Evolutionary conservation across 2,797 vertebrate species (phyloP).

Genomic region (Ataeniobius toweri): DNA sequence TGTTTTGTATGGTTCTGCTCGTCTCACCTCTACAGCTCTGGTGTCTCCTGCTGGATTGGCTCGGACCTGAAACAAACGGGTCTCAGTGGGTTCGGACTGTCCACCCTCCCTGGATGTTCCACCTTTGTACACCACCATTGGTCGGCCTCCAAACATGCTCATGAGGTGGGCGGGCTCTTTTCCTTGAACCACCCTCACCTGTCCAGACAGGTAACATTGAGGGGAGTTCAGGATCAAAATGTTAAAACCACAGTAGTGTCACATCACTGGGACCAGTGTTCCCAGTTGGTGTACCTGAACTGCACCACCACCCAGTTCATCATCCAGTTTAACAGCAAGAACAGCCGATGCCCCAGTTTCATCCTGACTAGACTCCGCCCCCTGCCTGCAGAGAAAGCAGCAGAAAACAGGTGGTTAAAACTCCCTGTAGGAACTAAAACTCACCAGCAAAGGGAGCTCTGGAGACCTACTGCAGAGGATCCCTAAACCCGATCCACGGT

Average conservation of each 20-base stretch:
- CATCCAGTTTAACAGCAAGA: slow-evolving; percentile 67
- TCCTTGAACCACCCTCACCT: slow-evolving; percentile 90
- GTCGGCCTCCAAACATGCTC: slow-evolving; percentile 92
- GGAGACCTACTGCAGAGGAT: background rate
- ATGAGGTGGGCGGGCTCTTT: slow-evolving; percentile 96
- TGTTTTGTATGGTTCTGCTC: background rate
- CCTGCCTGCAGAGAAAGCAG: slow-evolving; percentile 67
- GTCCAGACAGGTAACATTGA: background rate
- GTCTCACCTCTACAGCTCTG: slow-evolving; percentile 91
- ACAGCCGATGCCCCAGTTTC: slow-evolving; percentile 66
- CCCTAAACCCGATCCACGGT: background rate
- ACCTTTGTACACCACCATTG: slow-evolving; percentile 92
- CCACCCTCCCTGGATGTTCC: slow-evolving; percentile 94
- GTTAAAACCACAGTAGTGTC: background rate
- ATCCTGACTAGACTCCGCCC: slow-evolving; percentile 68
- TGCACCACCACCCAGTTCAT: slow-evolving; percentile 63
- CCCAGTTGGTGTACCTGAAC: slow-evolving; percentile 63
- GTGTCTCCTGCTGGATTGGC: slow-evolving; percentile 90
- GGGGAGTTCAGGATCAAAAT: background rate
- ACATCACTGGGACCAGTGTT: background rate
- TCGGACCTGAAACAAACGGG: slow-evolving; percentile 94
- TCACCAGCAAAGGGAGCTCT: background rate
- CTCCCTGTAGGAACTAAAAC: background rate
- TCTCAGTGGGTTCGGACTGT: slow-evolving; percentile 83
- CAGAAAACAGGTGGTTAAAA: background rate